Percentiles rank a stretch among this genome's conserved stretches.
Evolutionary conservation across 2,888 invertebrate species (phyloP).

Genomic region (Orthosia cruda): DNA sequence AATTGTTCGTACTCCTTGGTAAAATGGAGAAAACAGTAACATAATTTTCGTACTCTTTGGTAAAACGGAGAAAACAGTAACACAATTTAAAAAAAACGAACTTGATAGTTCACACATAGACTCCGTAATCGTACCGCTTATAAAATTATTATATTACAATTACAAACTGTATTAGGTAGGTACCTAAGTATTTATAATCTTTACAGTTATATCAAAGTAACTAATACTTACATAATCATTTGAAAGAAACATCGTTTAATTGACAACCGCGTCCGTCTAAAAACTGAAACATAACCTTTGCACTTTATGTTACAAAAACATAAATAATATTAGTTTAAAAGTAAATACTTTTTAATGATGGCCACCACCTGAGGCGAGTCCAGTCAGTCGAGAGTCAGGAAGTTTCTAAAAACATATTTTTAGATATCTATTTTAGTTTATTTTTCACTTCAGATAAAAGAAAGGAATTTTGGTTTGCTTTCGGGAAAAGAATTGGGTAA

Average conservation of each 20-base stretch:
- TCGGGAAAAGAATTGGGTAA: constrained; percentile 4
- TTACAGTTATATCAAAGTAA: neutral
- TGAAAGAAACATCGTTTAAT: constrained; percentile 22
- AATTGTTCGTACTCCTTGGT: too few relatives aligned
- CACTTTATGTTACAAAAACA: constrained; percentile 23
- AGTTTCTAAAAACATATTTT: constrained; percentile 16
- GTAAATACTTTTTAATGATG: constrained; percentile 8
- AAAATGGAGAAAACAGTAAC: too few relatives aligned
- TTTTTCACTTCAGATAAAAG: neutral
- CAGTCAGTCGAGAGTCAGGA: constrained; percentile 15
- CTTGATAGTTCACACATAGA: too few relatives aligned
- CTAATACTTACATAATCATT: neutral
- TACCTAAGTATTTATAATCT: neutral
- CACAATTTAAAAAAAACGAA: too few relatives aligned
- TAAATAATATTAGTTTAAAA: constrained; percentile 20
- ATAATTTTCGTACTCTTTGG: too few relatives aligned
- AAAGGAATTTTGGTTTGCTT: neutral
- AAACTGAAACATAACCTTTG: constrained; percentile 46
- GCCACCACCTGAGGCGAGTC: constrained; percentile 38
- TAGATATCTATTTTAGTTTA: constrained; percentile 2
- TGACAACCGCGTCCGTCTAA: constrained; percentile 31
- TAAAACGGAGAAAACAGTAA: too few relatives aligned
- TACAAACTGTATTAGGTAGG: neutral
- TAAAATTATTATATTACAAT: neutral
- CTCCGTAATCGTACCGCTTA: neutral